Evolutionary conservation across 2,797 vertebrate species (phyloP).

Genomic region (Bryconaethiops microstoma): DNA sequence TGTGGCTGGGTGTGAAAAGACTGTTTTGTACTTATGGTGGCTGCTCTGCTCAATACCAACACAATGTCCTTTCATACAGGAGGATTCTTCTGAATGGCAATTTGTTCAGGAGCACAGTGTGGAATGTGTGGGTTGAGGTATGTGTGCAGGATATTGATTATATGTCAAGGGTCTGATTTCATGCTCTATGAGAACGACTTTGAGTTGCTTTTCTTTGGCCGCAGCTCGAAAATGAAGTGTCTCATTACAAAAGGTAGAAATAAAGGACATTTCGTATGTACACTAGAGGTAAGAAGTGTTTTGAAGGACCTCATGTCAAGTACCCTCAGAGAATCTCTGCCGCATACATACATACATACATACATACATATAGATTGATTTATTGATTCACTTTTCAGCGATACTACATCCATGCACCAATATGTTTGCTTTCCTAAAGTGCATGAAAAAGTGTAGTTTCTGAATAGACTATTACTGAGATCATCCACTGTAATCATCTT

Average conservation of each 20-base stretch:
- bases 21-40: slow-evolving; percentile 25
- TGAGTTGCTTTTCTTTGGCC: slow-evolving; percentile 16
- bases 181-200: slow-evolving; percentile 18
- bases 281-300: not conserved
- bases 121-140: slow-evolving; percentile 23
- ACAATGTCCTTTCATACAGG: slow-evolving; percentile 39
- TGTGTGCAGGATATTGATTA: slow-evolving; percentile 44
- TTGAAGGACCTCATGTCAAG: not conserved
- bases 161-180: slow-evolving; percentile 33
- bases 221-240: not conserved
- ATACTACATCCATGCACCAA: no score
- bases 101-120: slow-evolving; percentile 34
- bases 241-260: not conserved
- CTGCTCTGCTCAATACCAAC: slow-evolving; percentile 28
- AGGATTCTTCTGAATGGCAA: slow-evolving; percentile 46
- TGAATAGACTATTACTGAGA: no score
- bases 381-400: no score
- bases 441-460: not conserved
- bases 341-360: no score
- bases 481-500: no score
- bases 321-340: not conserved
- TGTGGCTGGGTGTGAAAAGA: slow-evolving; percentile 23
- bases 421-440: no score
- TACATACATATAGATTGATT: no score
- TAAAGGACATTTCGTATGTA: slow-evolving; percentile 25